Base-by-base conservation (phyloP, 2,888 invertebrate species). In the Venusia cambrica region DNA sequence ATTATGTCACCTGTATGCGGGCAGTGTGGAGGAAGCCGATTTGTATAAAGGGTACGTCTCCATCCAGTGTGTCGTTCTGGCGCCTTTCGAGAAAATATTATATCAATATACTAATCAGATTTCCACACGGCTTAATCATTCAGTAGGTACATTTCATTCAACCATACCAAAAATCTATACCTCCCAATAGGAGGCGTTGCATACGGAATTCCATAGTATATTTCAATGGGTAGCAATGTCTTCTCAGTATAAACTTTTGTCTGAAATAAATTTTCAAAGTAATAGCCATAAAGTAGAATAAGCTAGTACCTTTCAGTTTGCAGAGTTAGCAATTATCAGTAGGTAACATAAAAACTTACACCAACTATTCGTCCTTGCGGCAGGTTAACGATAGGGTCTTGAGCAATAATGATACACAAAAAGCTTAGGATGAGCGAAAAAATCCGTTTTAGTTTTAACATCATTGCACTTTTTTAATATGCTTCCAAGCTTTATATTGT, bases 151-250 rank as follows among this genome's bases (percentile, higher is more conserved):
- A 7, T 3, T 1, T 13, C 3, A 12, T 11, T 11, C 4, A 10
- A 5, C 15, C 14, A 49, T 67, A 93, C 93, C 60, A 92, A 88
- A 85, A 96, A 96, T 63, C 96, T 88, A 27, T 92, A 80, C 49
- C 89, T 78, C n/a, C 92, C 93, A 26, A 91, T 63, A 0, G 96
- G 95, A 5, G 96, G 90, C 45, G 91, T 89, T 11, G 95, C 96
- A 61, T 94, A 96, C 0, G 96, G 96, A 40, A 96, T 90, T 7
- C 96, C 94, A 50, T 92, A 87, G 71, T 90, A 94, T 28, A 92
- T 91, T 71, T 92, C 92, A 2, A 93, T 89, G 0, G 90, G 89
- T 26, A 78, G 85, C 30, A 89, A 77, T 5, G 90, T 88, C 20
- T 85, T 87, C 54, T 92, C 92, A 5, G 91, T 88, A 61, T 90